Percentiles rank a stretch among this genome's conserved stretches.
phyloP scores from a whole-genome alignment of 2,113 vertebrate genomes.

The Misgurnus mizolepis region DNA sequence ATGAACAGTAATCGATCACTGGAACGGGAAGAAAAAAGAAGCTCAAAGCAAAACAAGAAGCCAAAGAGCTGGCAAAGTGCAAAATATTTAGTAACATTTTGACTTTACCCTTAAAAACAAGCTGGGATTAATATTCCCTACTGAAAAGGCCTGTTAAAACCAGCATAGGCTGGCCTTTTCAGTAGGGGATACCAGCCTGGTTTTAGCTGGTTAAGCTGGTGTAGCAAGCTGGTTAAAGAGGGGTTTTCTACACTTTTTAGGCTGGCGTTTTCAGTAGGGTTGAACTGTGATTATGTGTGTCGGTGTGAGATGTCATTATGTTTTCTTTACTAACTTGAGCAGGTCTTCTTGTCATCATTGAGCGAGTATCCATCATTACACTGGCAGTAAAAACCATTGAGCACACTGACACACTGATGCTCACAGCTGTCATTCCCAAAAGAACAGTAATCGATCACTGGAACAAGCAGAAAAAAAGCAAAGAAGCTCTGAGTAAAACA shows the following conservation, averaged over 20 bases:
- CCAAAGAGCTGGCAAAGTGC: not conserved
- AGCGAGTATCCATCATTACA: slow-evolving; percentile 81
- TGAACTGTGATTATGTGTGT: not conserved
- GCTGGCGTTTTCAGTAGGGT: too few relatives aligned
- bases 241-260: too few relatives aligned
- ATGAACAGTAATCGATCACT: slow-evolving; percentile 81
- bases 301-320: not conserved
- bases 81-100: too few relatives aligned
- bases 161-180: too few relatives aligned
- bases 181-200: too few relatives aligned
- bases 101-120: too few relatives aligned
- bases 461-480: not conserved
- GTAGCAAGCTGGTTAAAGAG: too few relatives aligned
- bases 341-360: slow-evolving; percentile 79
- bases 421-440: slow-evolving; percentile 71
- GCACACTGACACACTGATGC: slow-evolving; percentile 79
- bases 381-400: slow-evolving; percentile 75
- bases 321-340: slow-evolving; percentile 54
- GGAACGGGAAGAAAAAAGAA: slow-evolving; percentile 8
- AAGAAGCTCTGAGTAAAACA: too few relatives aligned
- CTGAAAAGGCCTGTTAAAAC: too few relatives aligned
- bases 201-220: too few relatives aligned
- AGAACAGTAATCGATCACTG: slow-evolving; percentile 44
- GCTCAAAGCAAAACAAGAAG: not conserved
- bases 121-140: too few relatives aligned